phyloP scores from a whole-genome alignment of 92 coral and sea anemone genomes.

The Phenganax stokvisi region DNA sequence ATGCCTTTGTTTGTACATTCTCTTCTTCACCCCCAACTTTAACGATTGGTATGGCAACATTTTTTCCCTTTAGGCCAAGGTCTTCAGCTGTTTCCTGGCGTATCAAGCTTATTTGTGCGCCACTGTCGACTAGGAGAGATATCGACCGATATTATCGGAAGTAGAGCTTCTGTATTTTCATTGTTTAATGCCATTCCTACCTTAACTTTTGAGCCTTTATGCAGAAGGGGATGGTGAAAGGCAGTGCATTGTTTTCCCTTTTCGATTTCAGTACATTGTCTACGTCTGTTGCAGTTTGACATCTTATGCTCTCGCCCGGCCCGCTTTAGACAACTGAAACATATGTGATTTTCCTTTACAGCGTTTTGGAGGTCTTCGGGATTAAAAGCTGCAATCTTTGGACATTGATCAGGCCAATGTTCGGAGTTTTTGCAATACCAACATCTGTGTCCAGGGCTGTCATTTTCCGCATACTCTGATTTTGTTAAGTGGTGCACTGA shows the following conservation, averaged over 20 bases:
- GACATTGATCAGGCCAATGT: constrained; percentile 67
- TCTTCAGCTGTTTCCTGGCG: constrained; percentile 48
- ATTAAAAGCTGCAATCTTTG: constrained; percentile 42
- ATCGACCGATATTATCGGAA: constrained; percentile 46
- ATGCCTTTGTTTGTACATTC: constrained; percentile 40
- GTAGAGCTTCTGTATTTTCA: constrained; percentile 38
- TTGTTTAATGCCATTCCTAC: constrained; percentile 45
- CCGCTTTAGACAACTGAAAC: constrained; percentile 50
- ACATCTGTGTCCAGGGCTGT: constrained; percentile 44
- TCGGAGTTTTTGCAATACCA: constrained; percentile 54
- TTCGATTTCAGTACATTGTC: constrained; percentile 38
- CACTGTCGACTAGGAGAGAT: constrained; percentile 52
- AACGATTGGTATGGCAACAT: constrained; percentile 45
- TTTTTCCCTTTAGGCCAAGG: constrained; percentile 52
- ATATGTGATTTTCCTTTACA: constrained; percentile 51
- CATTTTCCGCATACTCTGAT: neutral
- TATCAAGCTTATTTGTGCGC: constrained; percentile 51
- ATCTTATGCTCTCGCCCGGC: constrained; percentile 46
- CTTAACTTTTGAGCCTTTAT: constrained; percentile 30
- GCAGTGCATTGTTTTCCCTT: constrained; percentile 46
- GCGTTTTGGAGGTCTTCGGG: constrained; percentile 43
- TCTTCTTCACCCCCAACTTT: constrained; percentile 57
- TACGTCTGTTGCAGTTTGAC: constrained; percentile 46
- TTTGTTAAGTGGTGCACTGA: neutral
- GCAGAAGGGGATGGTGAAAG: constrained; percentile 47